A percentile compares a stretch with the other conserved stretches of the same genome.
phyloP scores from a whole-genome alignment of 2,113 vertebrate genomes.

The Chroicocephalus ridibundus region DNA sequence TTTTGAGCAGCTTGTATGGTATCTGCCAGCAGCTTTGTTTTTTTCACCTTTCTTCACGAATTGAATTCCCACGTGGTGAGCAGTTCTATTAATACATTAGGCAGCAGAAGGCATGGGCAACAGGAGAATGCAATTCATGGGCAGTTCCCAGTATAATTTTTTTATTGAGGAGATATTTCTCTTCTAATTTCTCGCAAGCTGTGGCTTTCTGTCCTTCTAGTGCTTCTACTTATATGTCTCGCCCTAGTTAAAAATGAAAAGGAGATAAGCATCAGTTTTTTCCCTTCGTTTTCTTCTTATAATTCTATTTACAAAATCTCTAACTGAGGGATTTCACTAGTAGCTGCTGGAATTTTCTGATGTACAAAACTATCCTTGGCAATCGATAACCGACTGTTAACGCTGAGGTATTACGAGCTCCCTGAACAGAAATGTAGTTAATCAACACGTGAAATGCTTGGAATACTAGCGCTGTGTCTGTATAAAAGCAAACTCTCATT shows the following conservation, averaged over 20 bases:
- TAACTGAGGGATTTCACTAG: not conserved
- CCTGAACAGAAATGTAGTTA: not conserved
- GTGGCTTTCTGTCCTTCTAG: not conserved
- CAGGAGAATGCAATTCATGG: not conserved
- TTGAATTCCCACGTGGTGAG: not conserved
- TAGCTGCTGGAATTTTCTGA: not conserved
- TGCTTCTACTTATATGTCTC: not conserved
- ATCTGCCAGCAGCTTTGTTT: not conserved
- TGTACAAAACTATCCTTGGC: not conserved
- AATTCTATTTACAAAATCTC: not conserved
- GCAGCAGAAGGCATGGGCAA: not conserved
- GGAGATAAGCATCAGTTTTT: not conserved
- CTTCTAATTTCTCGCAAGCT: not conserved
- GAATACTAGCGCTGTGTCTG: fast-evolving
- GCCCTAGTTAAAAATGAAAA: not conserved
- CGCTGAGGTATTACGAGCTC: not conserved
- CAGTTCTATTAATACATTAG: not conserved
- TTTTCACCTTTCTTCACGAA: not conserved
- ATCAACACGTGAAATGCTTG: not conserved
- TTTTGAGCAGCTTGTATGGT: not conserved
- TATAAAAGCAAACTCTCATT: not conserved
- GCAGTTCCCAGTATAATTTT: not conserved
- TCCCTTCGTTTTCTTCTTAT: not conserved
- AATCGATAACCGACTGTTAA: not conserved
- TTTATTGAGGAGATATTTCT: not conserved